Evolutionary conservation across 2,888 invertebrate species (phyloP).

Genomic region (Belgica antarctica): DNA sequence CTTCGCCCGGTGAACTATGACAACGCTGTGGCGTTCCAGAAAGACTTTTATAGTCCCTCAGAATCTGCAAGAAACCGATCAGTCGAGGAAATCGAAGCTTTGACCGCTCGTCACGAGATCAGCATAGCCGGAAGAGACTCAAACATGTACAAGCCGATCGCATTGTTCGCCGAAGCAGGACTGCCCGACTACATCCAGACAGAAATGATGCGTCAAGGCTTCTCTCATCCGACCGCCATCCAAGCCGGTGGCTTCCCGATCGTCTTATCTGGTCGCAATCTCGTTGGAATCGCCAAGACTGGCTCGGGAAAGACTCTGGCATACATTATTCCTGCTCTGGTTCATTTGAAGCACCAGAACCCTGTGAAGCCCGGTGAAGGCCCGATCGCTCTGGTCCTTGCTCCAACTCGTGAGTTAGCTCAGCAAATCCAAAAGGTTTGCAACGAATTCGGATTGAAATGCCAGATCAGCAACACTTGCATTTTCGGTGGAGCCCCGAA

Average conservation of each 20-base stretch:
- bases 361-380: slow-evolving; percentile 84
- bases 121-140: slow-evolving; percentile 75
- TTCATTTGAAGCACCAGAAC: slow-evolving; percentile 90
- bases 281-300: slow-evolving; percentile 95
- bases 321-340: slow-evolving; percentile 90
- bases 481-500: slow-evolving; percentile 98
- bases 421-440: slow-evolving; percentile 87
- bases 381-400: slow-evolving; percentile 85
- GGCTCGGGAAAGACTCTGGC: slow-evolving; percentile 90
- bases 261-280: slow-evolving; percentile 84
- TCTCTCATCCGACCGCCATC: slow-evolving; percentile 86
- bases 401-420: slow-evolving; percentile 84
- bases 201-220: slow-evolving; percentile 77
- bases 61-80: slow-evolving; percentile 67
- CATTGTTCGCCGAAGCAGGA: slow-evolving; percentile 84
- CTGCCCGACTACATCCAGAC: slow-evolving; percentile 81
- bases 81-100: slow-evolving; percentile 71
- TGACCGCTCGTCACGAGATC: slow-evolving; percentile 76
- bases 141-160: slow-evolving; percentile 64
- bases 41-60: slow-evolving; percentile 89
- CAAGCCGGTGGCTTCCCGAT: slow-evolving; percentile 97
- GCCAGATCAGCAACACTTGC: slow-evolving; percentile 73
- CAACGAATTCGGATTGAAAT: slow-evolving; percentile 22
- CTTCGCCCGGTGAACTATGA: slow-evolving; percentile 49
- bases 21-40: slow-evolving; percentile 80